phyloP scores from a whole-genome alignment of 2,113 vertebrate genomes.

The Trichomycterus rosablanca region DNA sequence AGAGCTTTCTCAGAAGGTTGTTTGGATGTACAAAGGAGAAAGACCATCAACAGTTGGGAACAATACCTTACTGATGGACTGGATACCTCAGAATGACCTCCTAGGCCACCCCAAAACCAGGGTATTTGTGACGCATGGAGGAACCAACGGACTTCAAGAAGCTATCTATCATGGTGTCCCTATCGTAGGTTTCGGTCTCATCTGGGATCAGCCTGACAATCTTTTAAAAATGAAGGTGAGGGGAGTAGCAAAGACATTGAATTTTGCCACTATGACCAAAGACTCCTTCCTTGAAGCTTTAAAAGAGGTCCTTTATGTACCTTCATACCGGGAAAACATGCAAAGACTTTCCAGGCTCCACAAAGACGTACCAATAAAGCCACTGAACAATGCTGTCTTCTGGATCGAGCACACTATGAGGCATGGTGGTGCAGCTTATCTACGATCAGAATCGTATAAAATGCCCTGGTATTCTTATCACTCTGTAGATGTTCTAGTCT shows the following conservation, averaged over 20 bases:
- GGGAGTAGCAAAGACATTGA: conserved; percentile 31
- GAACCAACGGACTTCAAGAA: conserved; percentile 43
- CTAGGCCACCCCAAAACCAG: conserved; percentile 41
- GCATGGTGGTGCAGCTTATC: conserved; percentile 35
- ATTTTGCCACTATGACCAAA: conserved; percentile 38
- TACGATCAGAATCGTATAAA: conserved; percentile 35
- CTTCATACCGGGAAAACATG: conserved; percentile 40
- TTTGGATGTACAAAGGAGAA: conserved; percentile 40
- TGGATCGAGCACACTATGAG: conserved; percentile 40
- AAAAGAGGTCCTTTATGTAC: conserved; percentile 32
- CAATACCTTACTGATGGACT: conserved; percentile 43
- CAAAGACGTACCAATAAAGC: conserved; percentile 35
- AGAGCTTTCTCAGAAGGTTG: conserved; percentile 41
- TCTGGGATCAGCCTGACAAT: conserved; percentile 43
- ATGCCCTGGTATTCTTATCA: conserved; percentile 41
- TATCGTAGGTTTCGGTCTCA: conserved; percentile 34
- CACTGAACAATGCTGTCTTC: conserved; percentile 35
- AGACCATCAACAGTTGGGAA: conserved; percentile 34
- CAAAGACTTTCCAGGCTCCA: conserved; percentile 37
- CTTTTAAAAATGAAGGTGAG: conserved; percentile 34
- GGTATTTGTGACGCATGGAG: conserved; percentile 41
- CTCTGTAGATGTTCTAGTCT: conserved; percentile 32
- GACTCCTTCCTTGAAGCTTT: conserved; percentile 30
- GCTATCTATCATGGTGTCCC: conserved; percentile 42
- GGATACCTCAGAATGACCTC: conserved; percentile 46